A percentile compares a stretch with the other conserved stretches of the same genome.
phyloP scores from a whole-genome alignment of 2,888 invertebrate genomes.

The Dicyrtomina minuta region DNA sequence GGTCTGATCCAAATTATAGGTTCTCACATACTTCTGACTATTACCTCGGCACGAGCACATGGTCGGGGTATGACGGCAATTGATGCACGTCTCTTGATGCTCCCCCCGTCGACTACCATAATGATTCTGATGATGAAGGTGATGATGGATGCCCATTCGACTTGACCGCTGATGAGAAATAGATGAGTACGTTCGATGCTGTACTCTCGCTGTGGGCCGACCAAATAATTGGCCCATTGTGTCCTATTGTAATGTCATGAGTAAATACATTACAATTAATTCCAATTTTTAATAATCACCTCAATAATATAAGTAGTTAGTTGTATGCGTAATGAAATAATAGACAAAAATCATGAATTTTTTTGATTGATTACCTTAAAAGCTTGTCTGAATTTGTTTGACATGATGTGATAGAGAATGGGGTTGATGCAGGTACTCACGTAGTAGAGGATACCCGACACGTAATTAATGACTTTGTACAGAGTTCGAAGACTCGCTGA shows the following conservation, averaged over 20 bases:
- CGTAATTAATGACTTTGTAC: conserved; percentile 57
- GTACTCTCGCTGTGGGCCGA: conserved; percentile 32
- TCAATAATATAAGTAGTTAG: background rate
- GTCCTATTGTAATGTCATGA: conserved; percentile 44
- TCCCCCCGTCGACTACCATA: conserved; percentile 47
- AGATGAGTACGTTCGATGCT: conserved; percentile 45
- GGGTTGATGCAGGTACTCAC: conserved; percentile 61
- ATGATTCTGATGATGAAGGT: conserved; percentile 14
- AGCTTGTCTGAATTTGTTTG: conserved; percentile 59
- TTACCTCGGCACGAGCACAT: conserved; percentile 45
- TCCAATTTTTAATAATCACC: background rate
- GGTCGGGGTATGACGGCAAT: conserved; percentile 43
- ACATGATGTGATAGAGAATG: conserved; percentile 60
- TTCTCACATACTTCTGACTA: conserved; percentile 36
- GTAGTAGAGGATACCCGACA: conserved; percentile 61
- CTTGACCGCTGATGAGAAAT: conserved; percentile 44
- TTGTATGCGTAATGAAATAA: background rate
- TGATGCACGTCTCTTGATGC: conserved; percentile 54
- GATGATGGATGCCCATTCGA: conserved; percentile 36
- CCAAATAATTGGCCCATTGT: conserved; percentile 43
- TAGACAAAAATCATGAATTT: background rate
- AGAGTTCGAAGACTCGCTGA: conserved; percentile 39
- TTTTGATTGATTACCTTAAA: conserved; percentile 55
- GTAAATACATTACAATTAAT: background rate
- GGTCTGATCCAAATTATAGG: conserved; percentile 36